Percentiles rank a stretch among this genome's conserved stretches.
Evolutionary conservation across 2,797 vertebrate genomes (phyloP).

Genomic region (Balearica regulorum): DNA sequence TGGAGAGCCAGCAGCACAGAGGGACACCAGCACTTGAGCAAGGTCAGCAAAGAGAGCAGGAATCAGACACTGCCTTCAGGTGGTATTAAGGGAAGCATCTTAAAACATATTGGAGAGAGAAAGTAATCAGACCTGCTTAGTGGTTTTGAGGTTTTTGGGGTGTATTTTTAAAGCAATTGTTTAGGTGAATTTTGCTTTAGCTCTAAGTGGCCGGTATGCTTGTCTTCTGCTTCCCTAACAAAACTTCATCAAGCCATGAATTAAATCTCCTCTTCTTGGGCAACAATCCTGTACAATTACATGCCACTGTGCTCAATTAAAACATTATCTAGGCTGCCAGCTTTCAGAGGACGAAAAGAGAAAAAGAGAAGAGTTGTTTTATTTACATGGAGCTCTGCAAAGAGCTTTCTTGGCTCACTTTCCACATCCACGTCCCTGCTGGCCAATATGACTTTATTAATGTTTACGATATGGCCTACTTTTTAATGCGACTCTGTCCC

Average conservation of each 20-base stretch:
- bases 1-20: accelerated
- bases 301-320: background rate
- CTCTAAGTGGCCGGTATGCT: accelerated
- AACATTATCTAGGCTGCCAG: conserved; percentile 1
- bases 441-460: conserved; percentile 18
- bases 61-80: background rate
- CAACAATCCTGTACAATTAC: background rate
- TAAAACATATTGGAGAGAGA: background rate
- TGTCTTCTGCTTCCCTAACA: background rate
- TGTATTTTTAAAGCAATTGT: background rate
- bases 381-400: background rate
- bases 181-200: background rate
- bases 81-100: accelerated
- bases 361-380: background rate
- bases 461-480: conserved; percentile 19
- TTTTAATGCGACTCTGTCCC: background rate
- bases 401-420: conserved; percentile 36
- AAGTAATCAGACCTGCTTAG: background rate
- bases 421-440: background rate
- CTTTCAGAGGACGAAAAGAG: background rate
- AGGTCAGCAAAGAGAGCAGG: background rate
- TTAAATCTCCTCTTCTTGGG: background rate
- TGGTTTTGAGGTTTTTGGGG: too few relatives aligned
- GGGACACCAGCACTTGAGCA: background rate
- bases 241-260: background rate